Percentiles rank a stretch among this genome's conserved stretches.
Evolutionary conservation across 2,888 invertebrate genomes (phyloP).

Genomic region (Schizotus pectinicornis): DNA sequence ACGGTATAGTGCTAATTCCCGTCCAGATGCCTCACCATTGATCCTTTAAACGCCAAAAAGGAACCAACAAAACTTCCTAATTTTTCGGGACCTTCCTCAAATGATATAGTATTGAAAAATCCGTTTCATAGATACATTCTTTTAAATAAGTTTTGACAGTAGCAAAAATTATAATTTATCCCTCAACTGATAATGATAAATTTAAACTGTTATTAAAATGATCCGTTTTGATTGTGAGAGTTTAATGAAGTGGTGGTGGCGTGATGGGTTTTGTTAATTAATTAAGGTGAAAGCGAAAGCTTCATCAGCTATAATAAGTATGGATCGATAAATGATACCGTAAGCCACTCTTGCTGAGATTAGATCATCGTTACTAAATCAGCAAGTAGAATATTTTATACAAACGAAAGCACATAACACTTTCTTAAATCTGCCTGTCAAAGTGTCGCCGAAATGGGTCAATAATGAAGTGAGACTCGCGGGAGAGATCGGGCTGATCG

Average conservation of each 20-base stretch:
- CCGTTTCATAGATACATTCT: too few species aligned
- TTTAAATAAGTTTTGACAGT: too few species aligned
- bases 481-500: constrained; percentile 53
- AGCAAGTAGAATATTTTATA: constrained; percentile 17
- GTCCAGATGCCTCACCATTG: not conserved
- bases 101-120: too few species aligned
- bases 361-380: constrained; percentile 7
- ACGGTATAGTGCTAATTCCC: constrained; percentile 4
- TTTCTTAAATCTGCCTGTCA: constrained; percentile 33
- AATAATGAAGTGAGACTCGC: constrained; percentile 54
- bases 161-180: too few species aligned
- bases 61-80: too few species aligned
- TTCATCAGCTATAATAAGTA: not conserved
- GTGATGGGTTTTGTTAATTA: not conserved
- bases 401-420: constrained; percentile 28
- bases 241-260: too few species aligned
- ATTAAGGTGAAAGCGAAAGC: not conserved
- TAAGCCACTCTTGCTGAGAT: not conserved
- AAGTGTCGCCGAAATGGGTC: constrained; percentile 44
- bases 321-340: not conserved
- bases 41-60: not conserved
- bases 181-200: too few species aligned
- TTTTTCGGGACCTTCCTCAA: too few species aligned
- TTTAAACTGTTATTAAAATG: too few species aligned
- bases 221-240: too few species aligned